Base-by-base conservation (phyloP, 2,113 vertebrate species). In the Cranoglanis bouderius region DNA sequence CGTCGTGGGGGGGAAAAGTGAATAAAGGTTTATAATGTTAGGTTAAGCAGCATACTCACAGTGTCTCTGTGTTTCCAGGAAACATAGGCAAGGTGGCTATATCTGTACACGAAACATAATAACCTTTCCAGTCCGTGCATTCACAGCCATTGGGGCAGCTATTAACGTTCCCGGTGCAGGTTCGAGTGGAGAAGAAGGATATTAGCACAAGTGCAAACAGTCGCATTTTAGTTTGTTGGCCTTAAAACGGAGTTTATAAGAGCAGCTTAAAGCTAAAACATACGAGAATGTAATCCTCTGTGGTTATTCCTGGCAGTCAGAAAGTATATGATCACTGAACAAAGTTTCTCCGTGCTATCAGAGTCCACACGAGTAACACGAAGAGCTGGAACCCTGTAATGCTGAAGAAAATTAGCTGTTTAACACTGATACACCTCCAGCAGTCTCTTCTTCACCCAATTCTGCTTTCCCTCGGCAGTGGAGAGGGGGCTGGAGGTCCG, bases 21-120 rank as follows among this genome's bases (percentile, higher is more conserved):
- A 72, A n/a, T 49, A 49, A 49, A 78, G 2, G 40, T 49, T 29
- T 77, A 14, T 29, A 29, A 29, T 46, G 6, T 29, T 26, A 10
- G 8, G 6, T 81, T 53, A 43, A 63, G n/a, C 65, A 51, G 29
- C 46, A 72, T 85, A 85, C 84, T 85, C 32, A 85, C 84, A 85
- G 49, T 29, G 84, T 85, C 49, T 72, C 84, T 0, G 84, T 85
- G 61, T 85, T 85, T 72, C 18, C 84, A 85, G 84, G 84, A 85
- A 85, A 72, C 46, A 10, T 35, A 0, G 84, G 84, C 6, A 85
- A 32, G 38, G 19, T 53, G 26, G n/a, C 19, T 24, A 85, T 38
- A 24, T 85, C 84, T 85, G 84, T 85, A 72, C 84, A 85, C 4
- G 84, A 72, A 72, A 72, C 61, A 67, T 70, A 49, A 72, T 26